phyloP scores from a whole-genome alignment of 2,113 vertebrate species.

The Pseudorectes ferrugineus region DNA sequence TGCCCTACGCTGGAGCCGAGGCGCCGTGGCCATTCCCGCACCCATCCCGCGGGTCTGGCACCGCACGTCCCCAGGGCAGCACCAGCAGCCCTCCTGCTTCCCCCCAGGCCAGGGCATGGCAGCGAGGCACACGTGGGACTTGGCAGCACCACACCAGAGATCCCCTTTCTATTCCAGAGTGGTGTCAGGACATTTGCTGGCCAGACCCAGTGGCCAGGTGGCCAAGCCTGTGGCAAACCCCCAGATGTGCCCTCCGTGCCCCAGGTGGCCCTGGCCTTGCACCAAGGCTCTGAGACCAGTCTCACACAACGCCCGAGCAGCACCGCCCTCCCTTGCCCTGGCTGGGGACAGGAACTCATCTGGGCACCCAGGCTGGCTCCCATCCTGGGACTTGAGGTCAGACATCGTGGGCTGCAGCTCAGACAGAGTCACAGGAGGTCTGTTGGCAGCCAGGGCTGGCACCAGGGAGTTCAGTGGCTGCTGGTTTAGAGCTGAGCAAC shows the following conservation, averaged over 20 bases:
- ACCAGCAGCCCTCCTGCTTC: not conserved
- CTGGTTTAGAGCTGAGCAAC: not conserved
- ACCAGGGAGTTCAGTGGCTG: not conserved
- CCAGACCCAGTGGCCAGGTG: not conserved
- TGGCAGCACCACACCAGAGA: accelerated
- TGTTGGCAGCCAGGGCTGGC: not conserved
- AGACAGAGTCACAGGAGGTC: not conserved
- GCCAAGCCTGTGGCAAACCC: not conserved
- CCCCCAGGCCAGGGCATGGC: not conserved
- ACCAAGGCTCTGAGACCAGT: not conserved
- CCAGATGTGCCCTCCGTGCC: accelerated
- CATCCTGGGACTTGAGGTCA: not conserved
- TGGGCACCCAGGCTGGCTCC: not conserved
- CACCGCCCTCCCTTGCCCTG: not conserved
- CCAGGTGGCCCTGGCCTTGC: not conserved
- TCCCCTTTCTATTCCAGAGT: accelerated
- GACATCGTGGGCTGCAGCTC: not conserved
- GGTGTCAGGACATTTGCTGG: not conserved
- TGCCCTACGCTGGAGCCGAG: accelerated
- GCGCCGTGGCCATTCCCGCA: accelerated
- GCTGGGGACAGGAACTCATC: not conserved
- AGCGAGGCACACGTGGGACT: not conserved
- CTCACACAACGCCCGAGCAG: accelerated
- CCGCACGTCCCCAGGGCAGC: accelerated
- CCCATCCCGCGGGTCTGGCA: accelerated